A percentile compares a stretch with the other conserved stretches of the same genome.
Evolutionary conservation across 2,888 invertebrate species (phyloP).

Genomic region (Trachelus stipa): DNA sequence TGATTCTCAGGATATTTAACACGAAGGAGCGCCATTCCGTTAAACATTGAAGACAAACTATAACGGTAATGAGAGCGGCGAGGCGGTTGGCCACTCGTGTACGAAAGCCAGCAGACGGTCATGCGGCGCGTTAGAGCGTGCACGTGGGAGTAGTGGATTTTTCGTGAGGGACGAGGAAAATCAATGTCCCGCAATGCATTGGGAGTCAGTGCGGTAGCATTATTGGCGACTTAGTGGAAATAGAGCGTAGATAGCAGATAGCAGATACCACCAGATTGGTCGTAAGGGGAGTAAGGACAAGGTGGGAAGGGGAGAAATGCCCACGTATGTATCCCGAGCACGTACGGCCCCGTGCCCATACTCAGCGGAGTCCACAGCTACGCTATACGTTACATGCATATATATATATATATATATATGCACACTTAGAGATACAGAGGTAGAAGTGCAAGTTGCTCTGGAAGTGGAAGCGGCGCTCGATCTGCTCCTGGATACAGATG

Average conservation of each 20-base stretch:
- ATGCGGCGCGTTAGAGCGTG: background rate
- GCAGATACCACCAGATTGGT: conserved; percentile 36
- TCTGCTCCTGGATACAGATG: conserved; percentile 25
- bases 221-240: conserved; percentile 44
- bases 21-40: too few species aligned
- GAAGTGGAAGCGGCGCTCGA: conserved; percentile 29
- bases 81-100: too few species aligned
- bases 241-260: conserved; percentile 26
- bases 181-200: conserved; percentile 3
- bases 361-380: conserved; percentile 46
- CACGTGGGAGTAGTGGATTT: background rate
- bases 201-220: conserved; percentile 27
- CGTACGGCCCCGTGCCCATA: conserved; percentile 65
- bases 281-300: conserved; percentile 28
- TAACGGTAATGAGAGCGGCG: too few species aligned
- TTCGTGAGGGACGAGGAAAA: conserved; percentile 1
- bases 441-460: background rate
- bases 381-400: background rate
- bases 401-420: too few species aligned
- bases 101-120: background rate
- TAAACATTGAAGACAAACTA: too few species aligned
- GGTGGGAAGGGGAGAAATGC: conserved; percentile 48
- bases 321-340: conserved; percentile 61
- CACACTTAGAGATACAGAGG: background rate
- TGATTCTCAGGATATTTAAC: too few species aligned